Conservation (phyloP, 2,888 invertebrate species). For the Kuschelorhynchus macadamiae region DNA sequence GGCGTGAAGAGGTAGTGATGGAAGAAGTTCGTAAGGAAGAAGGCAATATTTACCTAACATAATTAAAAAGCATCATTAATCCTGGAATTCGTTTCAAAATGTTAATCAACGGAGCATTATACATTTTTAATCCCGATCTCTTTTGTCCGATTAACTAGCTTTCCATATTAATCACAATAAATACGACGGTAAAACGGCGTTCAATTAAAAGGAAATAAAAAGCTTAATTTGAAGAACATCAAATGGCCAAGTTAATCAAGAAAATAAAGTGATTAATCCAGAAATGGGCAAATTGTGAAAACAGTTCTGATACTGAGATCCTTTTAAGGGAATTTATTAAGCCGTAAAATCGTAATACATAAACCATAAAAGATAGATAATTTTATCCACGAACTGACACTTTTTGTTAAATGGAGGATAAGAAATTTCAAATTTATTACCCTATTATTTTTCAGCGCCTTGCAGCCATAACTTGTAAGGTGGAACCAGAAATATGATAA, state of each 20-base stretch:
- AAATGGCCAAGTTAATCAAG: conserved; percentile 15
- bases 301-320: conserved; percentile 32
- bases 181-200: neutral
- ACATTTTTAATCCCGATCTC: too few relatives aligned
- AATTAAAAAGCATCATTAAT: too few relatives aligned
- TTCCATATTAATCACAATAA: neutral
- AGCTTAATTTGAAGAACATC: neutral
- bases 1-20: too few relatives aligned
- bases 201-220: conserved; percentile 22
- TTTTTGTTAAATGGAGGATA: conserved; percentile 51
- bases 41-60: too few relatives aligned
- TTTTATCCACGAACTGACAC: conserved; percentile 50
- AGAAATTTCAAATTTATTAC: conserved; percentile 50
- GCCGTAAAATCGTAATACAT: conserved; percentile 58
- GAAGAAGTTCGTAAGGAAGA: too few relatives aligned
- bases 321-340: conserved; percentile 38
- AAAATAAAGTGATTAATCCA: conserved; percentile 17
- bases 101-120: too few relatives aligned
- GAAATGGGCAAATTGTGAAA: conserved; percentile 26
- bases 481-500: conserved; percentile 49
- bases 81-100: too few relatives aligned
- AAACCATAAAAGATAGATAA: conserved; percentile 51
- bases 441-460: conserved; percentile 52
- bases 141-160: too few relatives aligned
- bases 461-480: conserved; percentile 46